phyloP scores from a whole-genome alignment of 1,140 invertebrate species.

The Anoplophora glabripennis region DNA sequence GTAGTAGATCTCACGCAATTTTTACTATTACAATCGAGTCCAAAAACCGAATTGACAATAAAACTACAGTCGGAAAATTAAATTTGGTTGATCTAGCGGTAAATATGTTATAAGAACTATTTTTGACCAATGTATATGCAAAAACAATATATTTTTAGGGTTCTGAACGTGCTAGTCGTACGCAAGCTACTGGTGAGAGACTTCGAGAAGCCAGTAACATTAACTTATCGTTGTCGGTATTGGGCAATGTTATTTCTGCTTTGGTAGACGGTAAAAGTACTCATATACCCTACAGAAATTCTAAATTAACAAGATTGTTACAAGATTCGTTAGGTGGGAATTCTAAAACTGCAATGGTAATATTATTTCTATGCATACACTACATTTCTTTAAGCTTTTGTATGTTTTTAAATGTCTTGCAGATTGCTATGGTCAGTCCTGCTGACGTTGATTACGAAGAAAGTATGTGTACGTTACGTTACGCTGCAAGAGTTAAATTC shows the following conservation, averaged over 20 bases:
- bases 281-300: constrained; percentile 93
- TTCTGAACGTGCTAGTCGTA: constrained; percentile 89
- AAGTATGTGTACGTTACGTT: constrained; percentile 93
- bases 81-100: constrained; percentile 75
- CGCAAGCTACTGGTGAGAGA: constrained; percentile 82
- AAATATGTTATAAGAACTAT: constrained; percentile 23
- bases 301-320: constrained; percentile 86
- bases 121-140: too few species aligned
- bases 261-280: constrained; percentile 91
- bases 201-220: constrained; percentile 95
- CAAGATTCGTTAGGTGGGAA: constrained; percentile 96
- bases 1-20: constrained; percentile 96
- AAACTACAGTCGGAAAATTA: constrained; percentile 70
- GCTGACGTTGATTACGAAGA: constrained; percentile 97
- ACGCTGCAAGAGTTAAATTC: constrained; percentile 96
- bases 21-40: constrained; percentile 98
- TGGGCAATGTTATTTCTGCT: constrained; percentile 95
- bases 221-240: constrained; percentile 87
- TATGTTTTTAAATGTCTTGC: neutral
- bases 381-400: neutral
- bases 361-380: neutral
- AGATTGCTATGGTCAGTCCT: constrained; percentile 89
- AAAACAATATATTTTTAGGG: constrained; percentile 49
- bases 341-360: constrained; percentile 90
- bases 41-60: constrained; percentile 73